Percentiles rank a stretch among this genome's conserved stretches.
These are phyloP conservation scores for Drosophila equinoxialis DNA, from an alignment of 1,140 invertebrate genomes.

Conservation along the genomic window DNA sequence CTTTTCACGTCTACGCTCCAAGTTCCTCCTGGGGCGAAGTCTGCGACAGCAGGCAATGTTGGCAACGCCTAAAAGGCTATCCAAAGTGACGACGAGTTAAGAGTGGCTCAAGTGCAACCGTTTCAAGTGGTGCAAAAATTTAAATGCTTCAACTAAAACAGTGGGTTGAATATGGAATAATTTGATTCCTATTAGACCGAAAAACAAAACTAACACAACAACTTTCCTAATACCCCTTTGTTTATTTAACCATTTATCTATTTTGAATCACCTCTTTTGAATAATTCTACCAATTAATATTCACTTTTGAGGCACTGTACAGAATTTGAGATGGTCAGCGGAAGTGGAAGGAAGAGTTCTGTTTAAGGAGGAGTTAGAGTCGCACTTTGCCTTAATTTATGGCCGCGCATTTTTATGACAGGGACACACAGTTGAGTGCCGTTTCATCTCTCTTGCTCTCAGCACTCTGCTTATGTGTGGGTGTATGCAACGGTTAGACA, in stretches of 20 bases:
- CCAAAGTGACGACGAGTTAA: slow-evolving; percentile 19
- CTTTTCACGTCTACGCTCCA: slow-evolving; percentile 30
- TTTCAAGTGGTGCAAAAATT: slow-evolving; percentile 74
- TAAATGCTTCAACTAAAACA: slow-evolving; percentile 69
- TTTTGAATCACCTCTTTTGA: neutral
- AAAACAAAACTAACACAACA: neutral
- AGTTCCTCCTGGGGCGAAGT: slow-evolving; percentile 1
- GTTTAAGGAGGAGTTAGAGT: slow-evolving; percentile 37
- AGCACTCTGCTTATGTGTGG: slow-evolving; percentile 27
- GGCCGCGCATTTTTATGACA: slow-evolving; percentile 79
- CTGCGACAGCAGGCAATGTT: slow-evolving; percentile 45
- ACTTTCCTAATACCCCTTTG: too few species aligned
- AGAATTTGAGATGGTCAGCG: slow-evolving; percentile 55
- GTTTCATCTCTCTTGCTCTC: slow-evolving; percentile 2
- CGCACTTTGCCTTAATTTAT: slow-evolving; percentile 77
- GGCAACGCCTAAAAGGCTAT: slow-evolving; percentile 13
- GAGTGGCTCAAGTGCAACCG: slow-evolving; percentile 64
- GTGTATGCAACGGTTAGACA: slow-evolving; percentile 69
- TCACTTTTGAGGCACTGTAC: slow-evolving; percentile 14
- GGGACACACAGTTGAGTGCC: slow-evolving; percentile 54
- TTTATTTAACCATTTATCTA: too few species aligned
- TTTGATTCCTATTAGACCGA: too few species aligned
- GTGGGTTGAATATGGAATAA: neutral
- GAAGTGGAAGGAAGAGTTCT: slow-evolving; percentile 57
- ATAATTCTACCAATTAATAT: neutral